Conservation (phyloP, 1,140 invertebrate genomes). For the Panagrolaimus sp. region DNA sequence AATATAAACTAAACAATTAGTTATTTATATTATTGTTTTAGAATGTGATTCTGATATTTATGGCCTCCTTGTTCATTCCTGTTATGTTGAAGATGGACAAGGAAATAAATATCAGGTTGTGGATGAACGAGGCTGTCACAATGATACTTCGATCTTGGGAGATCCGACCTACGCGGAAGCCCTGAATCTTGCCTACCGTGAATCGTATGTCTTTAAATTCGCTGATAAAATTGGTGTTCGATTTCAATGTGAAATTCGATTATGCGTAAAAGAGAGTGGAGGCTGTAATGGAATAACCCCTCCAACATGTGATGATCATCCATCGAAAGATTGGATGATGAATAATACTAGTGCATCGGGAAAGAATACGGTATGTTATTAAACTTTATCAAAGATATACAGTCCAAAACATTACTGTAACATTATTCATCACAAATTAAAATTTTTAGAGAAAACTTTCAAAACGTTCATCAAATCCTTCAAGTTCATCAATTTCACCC, state of each 20-base stretch:
- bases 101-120: conserved; percentile 52
- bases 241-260: conserved; percentile 55
- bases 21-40: conserved; percentile 16
- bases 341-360: background rate
- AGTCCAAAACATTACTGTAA: background rate
- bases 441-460: background rate
- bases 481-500: no score
- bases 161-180: conserved; percentile 58
- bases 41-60: conserved; percentile 45
- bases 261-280: conserved; percentile 55
- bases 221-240: conserved; percentile 56
- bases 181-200: conserved; percentile 58
- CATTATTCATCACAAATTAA: background rate
- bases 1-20: conserved; percentile 13
- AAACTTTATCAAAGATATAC: background rate
- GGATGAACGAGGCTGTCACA: conserved; percentile 56
- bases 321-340: conserved; percentile 20
- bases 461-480: conserved; percentile 15
- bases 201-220: conserved; percentile 58
- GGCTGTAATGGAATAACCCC: conserved; percentile 59
- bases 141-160: conserved; percentile 48
- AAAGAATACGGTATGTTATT: background rate
- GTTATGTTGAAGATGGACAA: conserved; percentile 58
- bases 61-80: conserved; percentile 54
- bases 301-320: conserved; percentile 36